Percentiles rank a stretch among this genome's conserved stretches.
Conservation (phyloP, 92 coral and sea anemone species). For the Pocillopora grandis region DNA sequence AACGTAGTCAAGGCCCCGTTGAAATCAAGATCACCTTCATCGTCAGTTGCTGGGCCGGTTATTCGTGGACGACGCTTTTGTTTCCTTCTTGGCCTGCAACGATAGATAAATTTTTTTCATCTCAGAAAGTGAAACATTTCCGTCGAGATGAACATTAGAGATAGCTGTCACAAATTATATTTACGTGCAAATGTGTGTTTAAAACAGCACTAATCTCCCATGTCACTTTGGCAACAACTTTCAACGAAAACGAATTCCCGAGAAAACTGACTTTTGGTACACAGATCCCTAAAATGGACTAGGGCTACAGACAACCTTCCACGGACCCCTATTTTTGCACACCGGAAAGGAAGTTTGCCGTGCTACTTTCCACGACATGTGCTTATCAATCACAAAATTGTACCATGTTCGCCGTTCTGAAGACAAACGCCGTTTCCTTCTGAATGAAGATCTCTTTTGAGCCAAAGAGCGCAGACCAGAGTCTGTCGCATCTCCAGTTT, state of each 20-base stretch:
- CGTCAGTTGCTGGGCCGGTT: slow-evolving; percentile 39
- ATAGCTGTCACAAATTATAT: too few relatives aligned
- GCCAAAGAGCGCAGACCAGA: slow-evolving; percentile 11
- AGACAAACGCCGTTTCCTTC: neutral
- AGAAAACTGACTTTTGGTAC: neutral
- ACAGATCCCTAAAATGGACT: neutral
- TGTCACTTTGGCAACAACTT: too few relatives aligned
- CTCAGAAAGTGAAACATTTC: neutral
- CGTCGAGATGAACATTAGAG: neutral
- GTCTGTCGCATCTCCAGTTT: slow-evolving; percentile 3
- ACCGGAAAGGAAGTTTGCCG: neutral
- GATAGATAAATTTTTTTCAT: neutral
- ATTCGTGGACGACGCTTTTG: slow-evolving; percentile 36
- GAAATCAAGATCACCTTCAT: slow-evolving; percentile 66
- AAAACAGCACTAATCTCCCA: too few relatives aligned
- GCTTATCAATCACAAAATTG: neutral
- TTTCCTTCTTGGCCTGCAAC: slow-evolving; percentile 26
- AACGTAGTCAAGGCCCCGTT: slow-evolving; percentile 65
- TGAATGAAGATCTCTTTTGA: slow-evolving; percentile 24
- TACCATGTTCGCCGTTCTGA: slow-evolving; percentile 38
- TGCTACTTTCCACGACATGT: neutral
- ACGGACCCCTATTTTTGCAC: neutral
- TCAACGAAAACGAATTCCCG: too few relatives aligned
- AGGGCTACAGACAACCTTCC: neutral
- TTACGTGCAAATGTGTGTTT: too few relatives aligned